Percentiles rank a stretch among this genome's conserved stretches.
These are phyloP conservation scores for Mesorhabditis spiculigera DNA, from an alignment of 2,888 invertebrate species.

Conservation along the genomic window DNA sequence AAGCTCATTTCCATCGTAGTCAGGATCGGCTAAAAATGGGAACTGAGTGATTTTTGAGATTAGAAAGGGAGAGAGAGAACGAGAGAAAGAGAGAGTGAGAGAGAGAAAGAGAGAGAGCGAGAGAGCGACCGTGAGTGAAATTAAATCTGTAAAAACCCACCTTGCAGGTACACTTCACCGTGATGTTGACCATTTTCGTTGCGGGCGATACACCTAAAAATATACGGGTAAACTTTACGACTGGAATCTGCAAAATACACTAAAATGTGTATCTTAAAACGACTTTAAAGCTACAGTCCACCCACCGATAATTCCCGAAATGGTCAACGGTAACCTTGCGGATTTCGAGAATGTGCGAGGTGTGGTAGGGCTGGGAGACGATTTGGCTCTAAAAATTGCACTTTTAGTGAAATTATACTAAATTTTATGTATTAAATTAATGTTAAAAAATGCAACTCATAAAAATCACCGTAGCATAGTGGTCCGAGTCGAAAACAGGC, in stretches of 20 bases:
- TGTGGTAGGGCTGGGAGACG: slow-evolving; percentile 48
- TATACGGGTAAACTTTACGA: too few species aligned
- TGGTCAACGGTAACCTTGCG: slow-evolving; percentile 33
- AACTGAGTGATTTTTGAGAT: background rate
- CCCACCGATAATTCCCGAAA: slow-evolving; percentile 48
- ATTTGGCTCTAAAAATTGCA: slow-evolving; percentile 35
- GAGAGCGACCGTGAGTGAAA: background rate
- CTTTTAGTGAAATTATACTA: background rate
- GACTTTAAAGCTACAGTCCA: background rate
- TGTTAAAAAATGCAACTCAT: slow-evolving; percentile 4
- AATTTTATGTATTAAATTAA: background rate
- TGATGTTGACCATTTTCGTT: slow-evolving; percentile 55
- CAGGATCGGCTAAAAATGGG: background rate
- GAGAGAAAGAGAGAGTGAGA: background rate
- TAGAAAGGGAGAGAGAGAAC: background rate
- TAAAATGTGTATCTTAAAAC: background rate
- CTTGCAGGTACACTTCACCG: slow-evolving; percentile 45
- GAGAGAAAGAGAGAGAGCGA: background rate
- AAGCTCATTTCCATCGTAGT: background rate
- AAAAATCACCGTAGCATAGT: slow-evolving; percentile 34
- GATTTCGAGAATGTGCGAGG: slow-evolving; percentile 51
- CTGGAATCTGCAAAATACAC: background rate
- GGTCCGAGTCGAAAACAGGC: slow-evolving; percentile 43
- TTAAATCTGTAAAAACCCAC: slow-evolving; percentile 16
- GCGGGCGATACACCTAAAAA: slow-evolving; percentile 41